Percentiles rank a stretch among this genome's conserved stretches.
phyloP scores from a whole-genome alignment of 2,113 vertebrate genomes.

The Saccopteryx leptura region DNA sequence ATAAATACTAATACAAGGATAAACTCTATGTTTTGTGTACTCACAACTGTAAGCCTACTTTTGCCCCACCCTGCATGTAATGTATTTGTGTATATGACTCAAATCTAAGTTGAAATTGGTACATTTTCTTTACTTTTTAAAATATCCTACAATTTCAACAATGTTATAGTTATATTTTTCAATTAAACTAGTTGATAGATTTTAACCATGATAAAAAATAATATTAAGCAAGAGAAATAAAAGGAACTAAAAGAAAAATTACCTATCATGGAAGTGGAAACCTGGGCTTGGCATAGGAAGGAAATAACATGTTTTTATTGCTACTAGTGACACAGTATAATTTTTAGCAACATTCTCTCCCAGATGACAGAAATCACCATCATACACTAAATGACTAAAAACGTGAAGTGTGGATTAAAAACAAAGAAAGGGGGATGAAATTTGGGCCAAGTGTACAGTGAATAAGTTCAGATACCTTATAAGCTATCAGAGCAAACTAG shows the following conservation, averaged over 20 bases:
- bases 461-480: constrained; percentile 72
- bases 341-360: constrained; percentile 69
- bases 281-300: background rate
- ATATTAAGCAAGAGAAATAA: constrained; percentile 39
- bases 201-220: constrained; percentile 16
- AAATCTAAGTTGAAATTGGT: background rate
- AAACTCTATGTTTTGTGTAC: too few relatives aligned
- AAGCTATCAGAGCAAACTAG: constrained; percentile 65
- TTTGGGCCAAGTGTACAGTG: constrained; percentile 64
- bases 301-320: constrained; percentile 69
- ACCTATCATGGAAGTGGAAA: constrained; percentile 49
- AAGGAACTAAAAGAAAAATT: background rate
- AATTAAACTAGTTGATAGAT: constrained; percentile 4
- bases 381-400: constrained; percentile 62
- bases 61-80: background rate
- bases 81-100: background rate
- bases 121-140: constrained; percentile 35
- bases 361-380: constrained; percentile 65
- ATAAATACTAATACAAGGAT: too few relatives aligned
- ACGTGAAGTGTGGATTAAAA: constrained; percentile 18
- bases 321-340: constrained; percentile 66
- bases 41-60: too few relatives aligned
- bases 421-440: background rate
- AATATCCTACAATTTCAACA: background rate
- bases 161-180: background rate